phyloP scores from a whole-genome alignment of 1,140 invertebrate genomes.

The Drosophila kohkoa region DNA sequence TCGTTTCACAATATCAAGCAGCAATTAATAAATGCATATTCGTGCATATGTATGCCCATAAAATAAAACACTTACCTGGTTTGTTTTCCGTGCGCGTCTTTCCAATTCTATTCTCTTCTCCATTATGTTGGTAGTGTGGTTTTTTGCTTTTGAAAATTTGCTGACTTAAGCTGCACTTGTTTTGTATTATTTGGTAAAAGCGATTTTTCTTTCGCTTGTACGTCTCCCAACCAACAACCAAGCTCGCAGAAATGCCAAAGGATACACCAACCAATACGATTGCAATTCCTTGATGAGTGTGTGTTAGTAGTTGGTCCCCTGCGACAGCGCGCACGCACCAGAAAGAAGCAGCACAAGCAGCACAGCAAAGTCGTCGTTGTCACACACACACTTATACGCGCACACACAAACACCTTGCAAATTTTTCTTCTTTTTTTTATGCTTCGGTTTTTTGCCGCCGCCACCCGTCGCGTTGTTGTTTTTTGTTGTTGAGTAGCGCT shows the following conservation, averaged over 20 bases:
- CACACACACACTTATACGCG: constrained; percentile 45
- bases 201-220: constrained; percentile 41
- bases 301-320: constrained; percentile 60
- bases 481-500: constrained; percentile 31
- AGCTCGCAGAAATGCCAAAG: constrained; percentile 68
- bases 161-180: constrained; percentile 58
- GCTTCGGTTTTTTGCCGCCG: constrained; percentile 67
- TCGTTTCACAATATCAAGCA: constrained; percentile 31
- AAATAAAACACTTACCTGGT: constrained; percentile 89
- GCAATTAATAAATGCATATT: constrained; percentile 13
- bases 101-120: constrained; percentile 97
- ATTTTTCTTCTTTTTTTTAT: constrained; percentile 73
- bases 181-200: constrained; percentile 57
- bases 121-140: constrained; percentile 86
- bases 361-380: constrained; percentile 53
- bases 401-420: constrained; percentile 71
- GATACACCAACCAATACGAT: constrained; percentile 61
- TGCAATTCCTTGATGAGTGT: constrained; percentile 38
- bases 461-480: constrained; percentile 56
- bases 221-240: constrained; percentile 51
- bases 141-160: constrained; percentile 42
- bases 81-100: constrained; percentile 92
- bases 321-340: constrained; percentile 77
- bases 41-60: not conserved
- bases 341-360: constrained; percentile 38